These are phyloP conservation scores for Calliopsis andreniformis DNA, from an alignment of 1,140 invertebrate genomes.

Conservation along the genomic window DNA sequence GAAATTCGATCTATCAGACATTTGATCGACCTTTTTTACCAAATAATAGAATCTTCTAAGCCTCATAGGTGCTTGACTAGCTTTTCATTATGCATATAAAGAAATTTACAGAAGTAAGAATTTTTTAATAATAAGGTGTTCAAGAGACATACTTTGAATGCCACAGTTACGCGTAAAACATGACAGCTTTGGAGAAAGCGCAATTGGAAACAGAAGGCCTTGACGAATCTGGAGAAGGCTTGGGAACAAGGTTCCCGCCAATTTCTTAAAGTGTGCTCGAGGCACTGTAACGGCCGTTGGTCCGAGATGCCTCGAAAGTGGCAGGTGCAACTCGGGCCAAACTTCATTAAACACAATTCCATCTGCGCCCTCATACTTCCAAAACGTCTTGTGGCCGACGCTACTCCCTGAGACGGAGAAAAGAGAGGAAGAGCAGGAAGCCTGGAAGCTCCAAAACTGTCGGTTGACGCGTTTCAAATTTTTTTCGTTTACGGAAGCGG, in stretches of 20 bases:
- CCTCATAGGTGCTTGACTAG: no score
- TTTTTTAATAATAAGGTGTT: no score
- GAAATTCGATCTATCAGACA: constrained; percentile 24
- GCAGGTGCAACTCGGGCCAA: constrained; percentile 78
- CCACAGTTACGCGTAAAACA: not conserved
- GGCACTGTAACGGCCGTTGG: constrained; percentile 74
- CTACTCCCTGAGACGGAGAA: constrained; percentile 50
- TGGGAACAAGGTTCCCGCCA: constrained; percentile 70
- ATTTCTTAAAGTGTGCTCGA: constrained; percentile 68
- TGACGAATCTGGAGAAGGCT: constrained; percentile 7
- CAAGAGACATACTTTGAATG: no score
- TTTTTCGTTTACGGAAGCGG: not conserved
- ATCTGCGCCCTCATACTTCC: constrained; percentile 78
- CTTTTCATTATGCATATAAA: no score
- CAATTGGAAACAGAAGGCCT: not conserved
- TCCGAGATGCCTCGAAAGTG: constrained; percentile 73
- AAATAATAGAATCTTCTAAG: not conserved
- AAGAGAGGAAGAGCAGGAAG: constrained; percentile 42
- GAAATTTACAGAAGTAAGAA: no score
- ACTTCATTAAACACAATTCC: constrained; percentile 80
- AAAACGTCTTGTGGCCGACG: constrained; percentile 64
- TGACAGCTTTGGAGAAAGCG: not conserved
- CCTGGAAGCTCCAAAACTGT: constrained; percentile 54
- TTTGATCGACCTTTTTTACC: no score
- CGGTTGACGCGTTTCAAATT: constrained; percentile 24